Evolutionary conservation across 2,888 invertebrate genomes (phyloP).

Genomic region (Dichetophora obliterata): DNA sequence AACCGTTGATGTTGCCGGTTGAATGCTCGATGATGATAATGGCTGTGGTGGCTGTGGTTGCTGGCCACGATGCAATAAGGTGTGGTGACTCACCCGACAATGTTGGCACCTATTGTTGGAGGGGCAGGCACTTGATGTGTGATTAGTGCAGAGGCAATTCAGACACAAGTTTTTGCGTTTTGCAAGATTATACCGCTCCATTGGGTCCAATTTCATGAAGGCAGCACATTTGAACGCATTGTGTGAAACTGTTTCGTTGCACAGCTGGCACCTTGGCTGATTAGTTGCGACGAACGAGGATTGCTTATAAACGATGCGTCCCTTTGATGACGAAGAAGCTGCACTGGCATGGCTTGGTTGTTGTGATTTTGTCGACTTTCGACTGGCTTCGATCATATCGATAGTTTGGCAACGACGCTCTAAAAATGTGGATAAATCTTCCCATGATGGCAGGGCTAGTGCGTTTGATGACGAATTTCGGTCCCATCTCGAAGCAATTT

Average conservation of each 20-base stretch:
- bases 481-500: conserved; percentile 28
- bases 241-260: background rate
- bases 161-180: too few relatives aligned
- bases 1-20: background rate
- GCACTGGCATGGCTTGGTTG: background rate
- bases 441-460: conserved; percentile 25
- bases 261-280: conserved; percentile 20
- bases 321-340: background rate
- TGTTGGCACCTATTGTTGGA: too few relatives aligned
- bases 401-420: conserved; percentile 37
- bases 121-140: too few relatives aligned
- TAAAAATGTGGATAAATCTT: conserved; percentile 34
- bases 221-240: too few relatives aligned
- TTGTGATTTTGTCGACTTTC: too few relatives aligned
- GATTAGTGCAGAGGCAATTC: too few relatives aligned
- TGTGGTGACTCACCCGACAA: too few relatives aligned
- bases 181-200: too few relatives aligned
- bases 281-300: conserved; percentile 6
- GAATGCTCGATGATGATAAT: background rate
- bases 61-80: background rate
- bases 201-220: too few relatives aligned
- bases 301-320: background rate
- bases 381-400: conserved; percentile 20
- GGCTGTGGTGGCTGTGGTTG: background rate
- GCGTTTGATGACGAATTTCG: background rate